phyloP scores from a whole-genome alignment of 2,113 vertebrate species.

The Macrotis lagotis region DNA sequence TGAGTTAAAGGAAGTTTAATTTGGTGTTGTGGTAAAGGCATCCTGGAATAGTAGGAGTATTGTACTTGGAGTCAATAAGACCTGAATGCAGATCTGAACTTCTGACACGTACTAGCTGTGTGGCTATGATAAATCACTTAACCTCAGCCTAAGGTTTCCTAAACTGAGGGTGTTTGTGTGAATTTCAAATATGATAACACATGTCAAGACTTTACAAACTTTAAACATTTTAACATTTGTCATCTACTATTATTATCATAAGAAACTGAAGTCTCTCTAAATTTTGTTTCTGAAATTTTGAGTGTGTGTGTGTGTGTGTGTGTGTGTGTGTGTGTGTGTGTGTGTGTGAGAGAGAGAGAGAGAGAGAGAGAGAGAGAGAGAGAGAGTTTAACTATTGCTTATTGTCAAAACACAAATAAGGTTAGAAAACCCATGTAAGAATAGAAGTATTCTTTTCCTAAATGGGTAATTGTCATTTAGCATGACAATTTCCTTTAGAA shows the following conservation, averaged over 20 bases:
- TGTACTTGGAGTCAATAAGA: not conserved
- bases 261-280: not conserved
- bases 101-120: not conserved
- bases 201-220: not conserved
- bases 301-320: not conserved
- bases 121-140: not conserved
- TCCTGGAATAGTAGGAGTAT: not conserved
- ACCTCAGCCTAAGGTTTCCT: not conserved
- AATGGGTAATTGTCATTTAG: not conserved
- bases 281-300: not conserved
- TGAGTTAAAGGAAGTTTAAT: not conserved
- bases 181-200: not conserved
- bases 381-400: not conserved
- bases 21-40: not conserved
- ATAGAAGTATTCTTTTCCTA: not conserved
- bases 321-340: not conserved
- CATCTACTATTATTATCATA: not conserved
- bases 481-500: not conserved
- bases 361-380: too few relatives aligned
- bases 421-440: not conserved
- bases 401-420: not conserved
- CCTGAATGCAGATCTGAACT: not conserved
- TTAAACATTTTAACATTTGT: not conserved
- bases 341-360: not conserved
- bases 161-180: not conserved